These are phyloP conservation scores for Candidula unifasciata DNA, from an alignment of 2,888 invertebrate genomes.

Conservation along the genomic window DNA sequence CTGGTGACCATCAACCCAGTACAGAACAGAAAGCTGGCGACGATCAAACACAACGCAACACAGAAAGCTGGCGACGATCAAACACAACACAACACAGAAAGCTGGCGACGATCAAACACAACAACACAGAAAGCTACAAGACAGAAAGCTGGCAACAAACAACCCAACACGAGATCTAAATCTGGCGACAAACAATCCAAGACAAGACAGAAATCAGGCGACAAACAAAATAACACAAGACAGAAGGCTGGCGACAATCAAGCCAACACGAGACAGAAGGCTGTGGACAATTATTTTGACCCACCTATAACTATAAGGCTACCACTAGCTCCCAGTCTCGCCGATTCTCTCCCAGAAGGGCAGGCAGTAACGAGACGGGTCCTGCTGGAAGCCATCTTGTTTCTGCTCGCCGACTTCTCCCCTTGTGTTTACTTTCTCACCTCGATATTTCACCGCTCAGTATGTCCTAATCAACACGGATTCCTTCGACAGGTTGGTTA, in stretches of 20 bases:
- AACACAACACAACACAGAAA: background rate
- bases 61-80: background rate
- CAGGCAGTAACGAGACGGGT: slow-evolving; percentile 56
- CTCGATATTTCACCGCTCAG: background rate
- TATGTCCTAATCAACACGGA: slow-evolving; percentile 37
- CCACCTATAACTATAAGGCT: no score
- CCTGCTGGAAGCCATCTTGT: slow-evolving; percentile 66
- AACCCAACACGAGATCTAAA: no score
- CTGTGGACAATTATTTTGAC: no score
- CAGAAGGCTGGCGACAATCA: no score
- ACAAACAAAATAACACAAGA: no score
- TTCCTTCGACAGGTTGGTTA: background rate
- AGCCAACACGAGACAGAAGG: no score
- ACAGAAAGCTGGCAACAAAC: no score
- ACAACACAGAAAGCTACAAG: background rate
- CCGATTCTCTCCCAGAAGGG: slow-evolving; percentile 53
- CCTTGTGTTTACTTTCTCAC: slow-evolving; percentile 58
- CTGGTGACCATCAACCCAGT: no score
- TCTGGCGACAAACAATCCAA: no score
- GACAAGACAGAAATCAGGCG: no score
- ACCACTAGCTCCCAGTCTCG: slow-evolving; percentile 52
- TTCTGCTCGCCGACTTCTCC: slow-evolving; percentile 59
- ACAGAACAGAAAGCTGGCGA: background rate
- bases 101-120: background rate
- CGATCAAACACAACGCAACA: background rate